Percentiles rank a stretch among this genome's conserved stretches.
These are phyloP conservation scores for Pycnomerus fuliginosus DNA, from an alignment of 2,888 invertebrate species.

Conservation along the genomic window DNA sequence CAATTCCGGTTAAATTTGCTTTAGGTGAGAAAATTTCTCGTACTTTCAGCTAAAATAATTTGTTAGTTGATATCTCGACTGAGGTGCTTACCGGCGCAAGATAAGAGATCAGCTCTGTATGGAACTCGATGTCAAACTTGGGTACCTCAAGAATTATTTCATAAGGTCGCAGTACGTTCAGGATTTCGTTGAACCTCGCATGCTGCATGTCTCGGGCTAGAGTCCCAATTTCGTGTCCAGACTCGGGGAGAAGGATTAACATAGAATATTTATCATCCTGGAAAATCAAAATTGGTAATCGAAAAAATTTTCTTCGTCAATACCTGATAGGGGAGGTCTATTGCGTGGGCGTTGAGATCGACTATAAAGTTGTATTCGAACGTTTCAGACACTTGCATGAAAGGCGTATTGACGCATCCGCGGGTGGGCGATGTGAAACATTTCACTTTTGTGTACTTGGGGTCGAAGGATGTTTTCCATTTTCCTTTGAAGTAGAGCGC, in stretches of 20 bases:
- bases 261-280: slow-evolving; percentile 64
- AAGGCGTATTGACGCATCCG: slow-evolving; percentile 61
- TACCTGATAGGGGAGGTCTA: slow-evolving; percentile 76
- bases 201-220: slow-evolving; percentile 61
- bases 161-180: slow-evolving; percentile 51
- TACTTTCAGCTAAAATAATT: slow-evolving; percentile 57
- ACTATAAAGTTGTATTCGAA: slow-evolving; percentile 64
- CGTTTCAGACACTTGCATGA: slow-evolving; percentile 67
- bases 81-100: slow-evolving; percentile 55
- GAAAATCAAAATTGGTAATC: slow-evolving; percentile 26
- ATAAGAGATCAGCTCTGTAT: slow-evolving; percentile 55
- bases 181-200: slow-evolving; percentile 55
- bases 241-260: slow-evolving; percentile 62
- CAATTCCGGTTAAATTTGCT: slow-evolving; percentile 62
- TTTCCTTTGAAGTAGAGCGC: slow-evolving; percentile 78
- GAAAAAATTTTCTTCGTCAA: not conserved
- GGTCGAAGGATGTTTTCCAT: slow-evolving; percentile 70
- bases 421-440: slow-evolving; percentile 65
- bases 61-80: not conserved
- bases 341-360: slow-evolving; percentile 65
- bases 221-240: slow-evolving; percentile 53
- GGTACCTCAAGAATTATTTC: slow-evolving; percentile 62
- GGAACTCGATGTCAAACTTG: slow-evolving; percentile 61
- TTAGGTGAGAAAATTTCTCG: slow-evolving; percentile 57
- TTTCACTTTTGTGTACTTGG: slow-evolving; percentile 54